Evolutionary conservation across 2,113 vertebrate genomes (phyloP).

Genomic region (Carassius carassius): DNA sequence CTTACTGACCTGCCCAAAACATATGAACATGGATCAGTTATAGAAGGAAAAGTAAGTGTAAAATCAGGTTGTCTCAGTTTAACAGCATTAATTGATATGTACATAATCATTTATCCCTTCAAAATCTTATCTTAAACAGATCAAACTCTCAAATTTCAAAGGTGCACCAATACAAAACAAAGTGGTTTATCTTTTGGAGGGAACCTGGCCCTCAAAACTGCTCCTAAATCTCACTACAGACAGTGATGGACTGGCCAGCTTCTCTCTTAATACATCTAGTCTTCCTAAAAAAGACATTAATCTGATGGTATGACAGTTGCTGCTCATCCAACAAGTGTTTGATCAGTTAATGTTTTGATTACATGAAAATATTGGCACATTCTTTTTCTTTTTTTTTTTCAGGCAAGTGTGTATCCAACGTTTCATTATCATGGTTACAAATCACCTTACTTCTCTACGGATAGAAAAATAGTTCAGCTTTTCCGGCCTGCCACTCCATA

Average conservation of each 20-base stretch:
- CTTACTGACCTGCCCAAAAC: constrained; percentile 65
- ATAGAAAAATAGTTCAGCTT: neutral
- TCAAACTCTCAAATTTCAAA: constrained; percentile 63
- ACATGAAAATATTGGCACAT: constrained; percentile 66
- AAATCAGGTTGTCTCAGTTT: neutral
- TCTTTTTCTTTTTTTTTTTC: neutral
- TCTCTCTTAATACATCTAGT: constrained; percentile 55
- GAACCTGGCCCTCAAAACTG: constrained; percentile 8
- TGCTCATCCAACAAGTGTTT: constrained; percentile 62
- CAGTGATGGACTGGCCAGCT: constrained; percentile 61
- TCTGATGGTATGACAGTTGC: constrained; percentile 59
- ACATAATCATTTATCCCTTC: neutral
- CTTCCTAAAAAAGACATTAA: neutral
- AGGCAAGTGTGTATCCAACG: constrained; percentile 47
- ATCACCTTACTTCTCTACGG: neutral
- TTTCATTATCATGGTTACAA: accelerated
- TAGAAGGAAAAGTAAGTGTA: constrained; percentile 67
- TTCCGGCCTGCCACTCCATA: constrained; percentile 39
- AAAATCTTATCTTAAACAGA: constrained; percentile 51
- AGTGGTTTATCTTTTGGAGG: constrained; percentile 59
- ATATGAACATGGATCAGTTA: constrained; percentile 53
- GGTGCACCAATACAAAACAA: constrained; percentile 56
- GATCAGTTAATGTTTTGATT: neutral
- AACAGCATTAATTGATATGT: neutral
- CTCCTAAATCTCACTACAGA: constrained; percentile 71